phyloP scores from a whole-genome alignment of 1,140 invertebrate species.

The Cepaea nemoralis region DNA sequence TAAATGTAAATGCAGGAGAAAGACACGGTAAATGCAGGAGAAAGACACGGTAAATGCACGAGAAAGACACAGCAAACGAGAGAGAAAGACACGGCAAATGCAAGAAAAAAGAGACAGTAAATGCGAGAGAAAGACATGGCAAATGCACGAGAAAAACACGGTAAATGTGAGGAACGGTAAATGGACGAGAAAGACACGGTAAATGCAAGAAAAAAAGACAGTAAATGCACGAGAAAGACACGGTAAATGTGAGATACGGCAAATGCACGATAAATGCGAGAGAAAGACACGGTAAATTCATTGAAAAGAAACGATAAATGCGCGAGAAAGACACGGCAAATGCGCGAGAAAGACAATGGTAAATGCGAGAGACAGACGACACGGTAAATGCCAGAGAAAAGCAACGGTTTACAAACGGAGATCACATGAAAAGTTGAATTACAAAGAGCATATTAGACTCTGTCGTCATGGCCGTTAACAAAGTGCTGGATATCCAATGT shows the following conservation, averaged over 20 bases:
- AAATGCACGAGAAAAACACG: too few species aligned
- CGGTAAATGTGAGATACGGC: background rate
- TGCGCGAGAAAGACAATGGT: background rate
- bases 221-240: background rate
- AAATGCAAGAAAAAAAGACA: background rate
- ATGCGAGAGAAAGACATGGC: background rate
- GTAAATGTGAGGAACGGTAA: too few species aligned
- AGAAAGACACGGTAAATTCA: background rate
- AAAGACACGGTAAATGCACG: background rate
- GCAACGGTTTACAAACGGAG: too few species aligned
- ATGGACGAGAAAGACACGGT: too few species aligned
- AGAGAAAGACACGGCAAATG: background rate
- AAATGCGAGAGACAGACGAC: background rate
- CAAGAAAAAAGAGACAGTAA: background rate
- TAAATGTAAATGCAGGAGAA: too few species aligned
- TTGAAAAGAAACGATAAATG: too few species aligned
- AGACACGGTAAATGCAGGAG: too few species aligned
- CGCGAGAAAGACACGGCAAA: too few species aligned
- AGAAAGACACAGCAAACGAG: background rate
- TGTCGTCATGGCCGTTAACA: too few species aligned
- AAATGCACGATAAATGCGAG: background rate
- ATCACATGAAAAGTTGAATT: too few species aligned
- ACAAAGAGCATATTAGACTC: too few species aligned
- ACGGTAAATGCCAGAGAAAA: background rate
- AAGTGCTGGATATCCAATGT: too few species aligned